Conservation (phyloP, 2,888 invertebrate genomes). For the Drosophila emarginata region DNA sequence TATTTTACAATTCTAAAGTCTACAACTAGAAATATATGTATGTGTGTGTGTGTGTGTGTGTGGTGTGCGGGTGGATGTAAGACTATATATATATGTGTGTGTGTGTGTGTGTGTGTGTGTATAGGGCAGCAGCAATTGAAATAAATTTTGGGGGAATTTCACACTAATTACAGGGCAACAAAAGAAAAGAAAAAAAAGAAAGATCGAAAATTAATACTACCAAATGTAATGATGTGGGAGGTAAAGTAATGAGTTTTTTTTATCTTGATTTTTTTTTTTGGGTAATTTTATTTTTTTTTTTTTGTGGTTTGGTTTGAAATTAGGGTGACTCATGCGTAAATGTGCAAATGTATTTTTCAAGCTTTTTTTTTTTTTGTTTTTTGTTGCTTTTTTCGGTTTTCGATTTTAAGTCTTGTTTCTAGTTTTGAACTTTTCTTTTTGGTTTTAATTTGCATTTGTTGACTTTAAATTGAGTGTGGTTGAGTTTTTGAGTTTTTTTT, state of each 20-base stretch:
- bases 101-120: conserved; percentile 24
- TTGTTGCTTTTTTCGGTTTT: conserved; percentile 36
- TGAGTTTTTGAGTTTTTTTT: conserved; percentile 39
- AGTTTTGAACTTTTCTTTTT: conserved; percentile 37
- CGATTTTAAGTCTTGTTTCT: conserved; percentile 23
- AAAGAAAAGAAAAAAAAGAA: conserved; percentile 26
- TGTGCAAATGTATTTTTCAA: conserved; percentile 83
- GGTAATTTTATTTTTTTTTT: conserved; percentile 30
- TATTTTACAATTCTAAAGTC: conserved; percentile 62
- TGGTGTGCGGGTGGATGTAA: conserved; percentile 21
- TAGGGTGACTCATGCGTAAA: conserved; percentile 83
- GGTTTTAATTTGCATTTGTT: conserved; percentile 44
- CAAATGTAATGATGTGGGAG: conserved; percentile 41
- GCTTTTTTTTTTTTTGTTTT: conserved; percentile 61
- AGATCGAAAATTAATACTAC: conserved; percentile 47
- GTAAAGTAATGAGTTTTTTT: conserved; percentile 8
- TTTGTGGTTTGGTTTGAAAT: conserved; percentile 64
- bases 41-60: neutral
- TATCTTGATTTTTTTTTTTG: conserved; percentile 20
- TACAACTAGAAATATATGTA: conserved; percentile 52
- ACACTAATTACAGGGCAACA: conserved; percentile 61
- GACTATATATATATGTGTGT: conserved; percentile 6
- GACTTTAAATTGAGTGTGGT: conserved; percentile 5
- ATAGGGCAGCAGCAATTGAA: conserved; percentile 66
- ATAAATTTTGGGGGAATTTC: conserved; percentile 28